Evolutionary conservation across 2,113 vertebrate species (phyloP).

Genomic region (Gnathonemus echidnorhynchus): DNA sequence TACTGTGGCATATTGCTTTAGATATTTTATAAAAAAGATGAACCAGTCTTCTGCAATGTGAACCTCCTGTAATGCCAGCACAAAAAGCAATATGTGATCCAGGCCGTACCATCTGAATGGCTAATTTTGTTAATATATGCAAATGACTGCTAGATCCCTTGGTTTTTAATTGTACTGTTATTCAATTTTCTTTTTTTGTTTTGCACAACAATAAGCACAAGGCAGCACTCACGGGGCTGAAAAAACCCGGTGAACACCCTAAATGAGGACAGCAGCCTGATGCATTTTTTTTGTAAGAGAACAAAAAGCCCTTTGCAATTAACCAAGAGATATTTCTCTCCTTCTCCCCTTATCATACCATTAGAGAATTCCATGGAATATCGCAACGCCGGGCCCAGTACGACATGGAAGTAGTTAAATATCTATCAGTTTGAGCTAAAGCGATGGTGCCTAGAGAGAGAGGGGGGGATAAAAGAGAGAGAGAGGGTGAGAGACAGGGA

Average conservation of each 20-base stretch:
- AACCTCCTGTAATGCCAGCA: neutral
- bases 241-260: neutral
- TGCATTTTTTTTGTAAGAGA: neutral
- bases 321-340: slow-evolving; percentile 18
- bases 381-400: slow-evolving; percentile 26
- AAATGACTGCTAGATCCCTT: neutral
- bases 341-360: slow-evolving; percentile 16
- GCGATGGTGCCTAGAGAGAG: slow-evolving; percentile 40
- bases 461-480: neutral
- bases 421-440: slow-evolving; percentile 45
- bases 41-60: neutral
- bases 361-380: slow-evolving; percentile 31
- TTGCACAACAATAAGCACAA: neutral
- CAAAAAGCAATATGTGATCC: neutral
- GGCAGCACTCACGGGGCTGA: neutral
- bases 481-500: slow-evolving; percentile 30
- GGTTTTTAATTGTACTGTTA: neutral
- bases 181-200: neutral
- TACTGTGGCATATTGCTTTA: neutral
- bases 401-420: slow-evolving; percentile 33
- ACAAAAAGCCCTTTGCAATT: slow-evolving; percentile 11
- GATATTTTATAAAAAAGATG: neutral
- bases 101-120: neutral
- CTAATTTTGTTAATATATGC: slow-evolving; percentile 8
- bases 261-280: neutral